Evolutionary conservation across 2,797 vertebrate genomes (phyloP).

Genomic region (Falco rusticolus): DNA sequence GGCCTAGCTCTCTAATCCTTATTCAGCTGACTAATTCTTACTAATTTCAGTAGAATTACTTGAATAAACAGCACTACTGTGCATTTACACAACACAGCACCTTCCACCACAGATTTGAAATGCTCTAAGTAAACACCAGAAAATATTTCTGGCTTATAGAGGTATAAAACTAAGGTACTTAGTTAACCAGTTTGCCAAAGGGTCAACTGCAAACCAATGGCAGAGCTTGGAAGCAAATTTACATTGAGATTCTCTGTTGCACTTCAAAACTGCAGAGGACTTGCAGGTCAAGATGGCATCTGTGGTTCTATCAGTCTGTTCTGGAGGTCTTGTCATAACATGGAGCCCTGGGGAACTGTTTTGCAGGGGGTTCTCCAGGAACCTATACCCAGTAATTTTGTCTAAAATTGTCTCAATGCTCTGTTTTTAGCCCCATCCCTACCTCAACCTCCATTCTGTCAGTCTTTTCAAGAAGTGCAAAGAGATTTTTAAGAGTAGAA

Average conservation of each 20-base stretch:
- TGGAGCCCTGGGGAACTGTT: not conserved
- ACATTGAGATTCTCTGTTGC: not conserved
- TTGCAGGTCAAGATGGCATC: not conserved
- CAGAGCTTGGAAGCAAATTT: slow-evolving; percentile 19
- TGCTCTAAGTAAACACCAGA: slow-evolving; percentile 35
- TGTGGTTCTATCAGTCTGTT: not conserved
- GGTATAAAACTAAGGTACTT: not conserved
- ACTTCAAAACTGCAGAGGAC: not conserved
- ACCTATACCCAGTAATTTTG: not conserved
- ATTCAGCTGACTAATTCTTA: slow-evolving; percentile 57
- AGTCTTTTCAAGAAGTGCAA: not conserved
- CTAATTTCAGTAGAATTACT: slow-evolving; percentile 60
- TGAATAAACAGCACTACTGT: slow-evolving; percentile 46
- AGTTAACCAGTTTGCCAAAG: not conserved
- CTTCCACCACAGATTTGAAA: not conserved
- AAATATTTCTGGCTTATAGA: slow-evolving; percentile 15
- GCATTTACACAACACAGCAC: slow-evolving; percentile 3
- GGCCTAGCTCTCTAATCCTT: slow-evolving; percentile 22
- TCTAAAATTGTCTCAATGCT: not conserved
- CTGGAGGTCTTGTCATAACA: not conserved
- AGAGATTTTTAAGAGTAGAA: not conserved
- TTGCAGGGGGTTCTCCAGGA: not conserved
- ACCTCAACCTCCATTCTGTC: not conserved
- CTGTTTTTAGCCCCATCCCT: not conserved
- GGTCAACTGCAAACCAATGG: slow-evolving; percentile 1